Evolutionary conservation across 2,888 invertebrate genomes (phyloP).

Genomic region (Drosophila histrio): DNA sequence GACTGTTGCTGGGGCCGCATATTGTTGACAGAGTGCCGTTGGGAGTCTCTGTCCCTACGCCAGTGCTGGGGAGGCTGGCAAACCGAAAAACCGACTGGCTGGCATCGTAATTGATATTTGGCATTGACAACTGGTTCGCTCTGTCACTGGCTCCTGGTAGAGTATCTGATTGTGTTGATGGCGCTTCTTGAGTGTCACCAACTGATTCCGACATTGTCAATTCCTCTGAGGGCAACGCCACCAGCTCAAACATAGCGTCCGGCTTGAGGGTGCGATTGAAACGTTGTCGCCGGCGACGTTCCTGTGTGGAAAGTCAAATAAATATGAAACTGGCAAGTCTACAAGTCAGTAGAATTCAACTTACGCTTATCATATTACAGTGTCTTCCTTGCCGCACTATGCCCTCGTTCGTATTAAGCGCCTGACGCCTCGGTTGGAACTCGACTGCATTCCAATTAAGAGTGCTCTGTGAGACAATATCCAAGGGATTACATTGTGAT

Average conservation of each 20-base stretch:
- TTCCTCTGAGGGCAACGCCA: background rate
- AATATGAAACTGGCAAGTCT: background rate
- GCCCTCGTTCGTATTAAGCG: no score
- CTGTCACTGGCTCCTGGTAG: background rate
- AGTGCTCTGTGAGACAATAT: conserved; percentile 15
- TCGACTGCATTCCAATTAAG: conserved; percentile 42
- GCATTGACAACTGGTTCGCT: background rate
- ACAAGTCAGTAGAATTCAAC: background rate
- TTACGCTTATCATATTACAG: conserved; percentile 22
- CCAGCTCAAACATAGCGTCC: conserved; percentile 31
- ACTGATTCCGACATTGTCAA: background rate
- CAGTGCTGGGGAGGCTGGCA: conserved; percentile 44
- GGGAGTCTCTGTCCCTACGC: conserved; percentile 25
- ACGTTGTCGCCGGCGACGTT: conserved; percentile 47
- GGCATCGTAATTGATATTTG: background rate
- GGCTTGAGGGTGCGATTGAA: conserved; percentile 36
- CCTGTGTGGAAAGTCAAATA: conserved; percentile 12
- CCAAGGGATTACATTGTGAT: background rate
- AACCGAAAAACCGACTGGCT: conserved; percentile 62
- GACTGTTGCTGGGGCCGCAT: background rate
- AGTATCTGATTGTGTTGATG: background rate
- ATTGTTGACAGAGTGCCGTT: background rate
- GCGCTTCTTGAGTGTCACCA: background rate
- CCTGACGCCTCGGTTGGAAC: conserved; percentile 9
- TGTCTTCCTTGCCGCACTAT: background rate